Evolutionary conservation across 2,797 vertebrate species (phyloP), one percentile per base, ranked within the genome.

Genomic region (Pseudochromis fuscus): DNA sequence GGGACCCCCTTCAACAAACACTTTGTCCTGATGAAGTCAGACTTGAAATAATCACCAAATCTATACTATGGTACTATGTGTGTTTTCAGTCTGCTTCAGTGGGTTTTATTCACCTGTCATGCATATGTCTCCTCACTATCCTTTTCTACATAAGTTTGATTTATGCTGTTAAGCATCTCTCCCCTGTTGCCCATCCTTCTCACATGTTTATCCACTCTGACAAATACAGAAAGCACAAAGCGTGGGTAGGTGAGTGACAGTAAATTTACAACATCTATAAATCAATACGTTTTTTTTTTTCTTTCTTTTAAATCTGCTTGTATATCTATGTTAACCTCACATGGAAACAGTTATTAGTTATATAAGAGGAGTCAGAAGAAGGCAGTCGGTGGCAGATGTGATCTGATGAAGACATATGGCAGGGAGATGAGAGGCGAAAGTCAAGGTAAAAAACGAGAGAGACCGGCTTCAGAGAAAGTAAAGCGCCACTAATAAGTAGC

Each of bases 11-110:
- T 58, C 11, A 15, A 46, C 48, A 24, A 70, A 53, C 63, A 56
- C 28, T 65, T 77, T 45, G 48, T 56, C 67, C 40, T 42, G 49
- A 51, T 86, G 70, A 72, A 48, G 75, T 77, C 79, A 80, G 56
- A 68, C 31, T 67, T 86, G 19, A 28, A 74, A 38, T 25, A 40
- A 33, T 35, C 42, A 62, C 28, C 21, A 38, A 28, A 55, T 62
- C 37, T 19, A 42, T 72, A 72, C 73, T 23, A 30, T 37, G 15
- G 12, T 61, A 30, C n/a, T 40, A 18, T 48, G 68, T 38, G 8
- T 48, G 21, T 35, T 1, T 33, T 31, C 21, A 37, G n/a, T 35
- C 11, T 13, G 15, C 33, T 35, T 13, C 33, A n/a, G 16, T 33
- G 5, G 8, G 35, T 44, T 51, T 1, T 15, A 16, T n/a, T 12